Evolutionary conservation across 2,113 vertebrate genomes (phyloP), one percentile per base, ranked within the genome.

Genomic region (Pachypanchax playfairii): DNA sequence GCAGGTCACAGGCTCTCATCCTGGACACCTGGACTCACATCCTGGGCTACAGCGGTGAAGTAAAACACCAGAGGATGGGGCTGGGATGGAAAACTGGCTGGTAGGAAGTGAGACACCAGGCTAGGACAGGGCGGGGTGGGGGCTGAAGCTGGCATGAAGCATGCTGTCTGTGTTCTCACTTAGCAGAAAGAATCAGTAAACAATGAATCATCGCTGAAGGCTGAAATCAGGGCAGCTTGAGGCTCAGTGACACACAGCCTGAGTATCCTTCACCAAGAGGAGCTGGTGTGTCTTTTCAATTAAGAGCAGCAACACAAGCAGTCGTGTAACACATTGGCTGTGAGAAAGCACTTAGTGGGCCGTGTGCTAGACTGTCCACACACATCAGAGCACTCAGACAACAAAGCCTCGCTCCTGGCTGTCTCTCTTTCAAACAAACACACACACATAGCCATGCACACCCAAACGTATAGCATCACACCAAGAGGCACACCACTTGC

Each of bases 341-440:
- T 68, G 77, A 69, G 85, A 65, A 82, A 79, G 82, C 86, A 83
- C 85, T 88, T 87, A 88, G 82, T 71, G 70, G 66, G 66, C 71
- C 48, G 53, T 49, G 79, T 22, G 73, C 73, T 61, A 55, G 71
- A 82, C 76, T 84, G 84, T 87, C 85, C 80, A 75, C 73, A 81
- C 85, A 80, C 75, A 86, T 93, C 94, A 93, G 93, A 93, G 92
- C 82, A 41, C 1, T 54, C 75, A 73, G 83, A 87, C 91, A 70
- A 90, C 85, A 92, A 91, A 91, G 91, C 90, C n/a, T 35, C 29
- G 88, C 91, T 89, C 88, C 85, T 87, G 90, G n/a, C 82, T 87
- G 90, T 80, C 92, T 87, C 91, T 89, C 74, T 88, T 77, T 24
- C 82, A 90, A 85, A 85, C 46, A 33, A 92, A 90, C 91, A 91